These are phyloP conservation scores for Chelmon rostratus DNA, from an alignment of 2,797 vertebrate species.

Conservation along the genomic window DNA sequence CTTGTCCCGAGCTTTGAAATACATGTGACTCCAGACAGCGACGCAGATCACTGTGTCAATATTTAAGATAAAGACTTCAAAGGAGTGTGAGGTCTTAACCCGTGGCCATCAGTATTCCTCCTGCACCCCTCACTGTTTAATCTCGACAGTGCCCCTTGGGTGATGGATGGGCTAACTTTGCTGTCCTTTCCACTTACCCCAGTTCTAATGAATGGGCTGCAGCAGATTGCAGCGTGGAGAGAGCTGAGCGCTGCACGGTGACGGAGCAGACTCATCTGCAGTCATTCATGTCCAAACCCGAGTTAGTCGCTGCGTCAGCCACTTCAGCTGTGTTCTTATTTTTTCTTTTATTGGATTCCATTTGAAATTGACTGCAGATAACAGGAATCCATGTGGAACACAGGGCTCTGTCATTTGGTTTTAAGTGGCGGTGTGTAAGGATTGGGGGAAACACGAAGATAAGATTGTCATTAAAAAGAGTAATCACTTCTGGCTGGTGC, in stretches of 20 bases:
- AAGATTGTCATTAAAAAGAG: slow-evolving; percentile 26
- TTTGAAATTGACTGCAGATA: slow-evolving; percentile 73
- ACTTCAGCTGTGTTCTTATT: slow-evolving; percentile 15
- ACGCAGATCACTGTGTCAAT: slow-evolving; percentile 43
- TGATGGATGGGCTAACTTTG: slow-evolving; percentile 72
- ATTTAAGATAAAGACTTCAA: slow-evolving; percentile 63
- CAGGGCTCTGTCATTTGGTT: slow-evolving; percentile 40
- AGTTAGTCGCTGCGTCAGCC: slow-evolving; percentile 71
- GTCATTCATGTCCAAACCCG: slow-evolving; percentile 55
- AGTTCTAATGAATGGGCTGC: slow-evolving; percentile 70
- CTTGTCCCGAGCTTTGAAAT: slow-evolving; percentile 25
- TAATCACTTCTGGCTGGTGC: no score
- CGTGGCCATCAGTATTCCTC: slow-evolving; percentile 49
- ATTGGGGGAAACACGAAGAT: slow-evolving; percentile 7
- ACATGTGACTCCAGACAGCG: slow-evolving; percentile 1
- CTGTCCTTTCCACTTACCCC: slow-evolving; percentile 58
- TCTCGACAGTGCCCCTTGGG: slow-evolving; percentile 57
- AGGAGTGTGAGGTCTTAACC: slow-evolving; percentile 56
- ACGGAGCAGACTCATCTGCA: slow-evolving; percentile 65
- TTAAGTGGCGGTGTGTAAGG: slow-evolving; percentile 16
- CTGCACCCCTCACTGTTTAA: slow-evolving; percentile 46
- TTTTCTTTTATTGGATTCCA: slow-evolving; percentile 51
- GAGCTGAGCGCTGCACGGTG: slow-evolving; percentile 49
- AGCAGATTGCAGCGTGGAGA: slow-evolving; percentile 69
- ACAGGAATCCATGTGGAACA: slow-evolving; percentile 48